phyloP scores from a whole-genome alignment of 1,140 invertebrate genomes.

The Philaenus spumarius region DNA sequence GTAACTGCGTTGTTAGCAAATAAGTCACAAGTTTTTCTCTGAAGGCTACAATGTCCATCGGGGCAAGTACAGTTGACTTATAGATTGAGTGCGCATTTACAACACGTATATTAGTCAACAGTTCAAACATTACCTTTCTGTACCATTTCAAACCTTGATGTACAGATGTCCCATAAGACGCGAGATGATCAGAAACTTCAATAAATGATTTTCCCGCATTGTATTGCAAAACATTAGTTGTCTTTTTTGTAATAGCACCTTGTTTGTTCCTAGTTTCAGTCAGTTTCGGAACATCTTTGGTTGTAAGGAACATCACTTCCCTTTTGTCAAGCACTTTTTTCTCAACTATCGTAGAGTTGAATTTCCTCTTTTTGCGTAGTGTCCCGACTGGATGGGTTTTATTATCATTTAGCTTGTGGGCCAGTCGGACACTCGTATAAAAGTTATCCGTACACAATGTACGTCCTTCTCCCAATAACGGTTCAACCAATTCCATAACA shows the following conservation, averaged over 20 bases:
- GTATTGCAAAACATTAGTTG: not conserved
- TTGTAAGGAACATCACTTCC: not conserved
- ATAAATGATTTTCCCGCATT: not conserved
- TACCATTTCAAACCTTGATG: not conserved
- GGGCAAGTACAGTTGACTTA: not conserved
- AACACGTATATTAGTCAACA: not conserved
- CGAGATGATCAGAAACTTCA: not conserved
- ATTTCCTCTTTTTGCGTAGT: constrained; percentile 15
- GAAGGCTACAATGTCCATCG: not conserved
- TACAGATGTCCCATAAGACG: not conserved
- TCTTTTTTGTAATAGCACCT: not conserved
- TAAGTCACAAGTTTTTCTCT: not conserved
- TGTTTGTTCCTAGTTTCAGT: not conserved
- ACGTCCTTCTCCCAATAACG: constrained; percentile 18
- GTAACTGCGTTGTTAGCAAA: not conserved
- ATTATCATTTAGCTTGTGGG: constrained; percentile 14
- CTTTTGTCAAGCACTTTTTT: no score
- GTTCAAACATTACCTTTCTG: not conserved
- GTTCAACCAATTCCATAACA: constrained; percentile 20
- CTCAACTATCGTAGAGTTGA: no score
- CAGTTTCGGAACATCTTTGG: not conserved
- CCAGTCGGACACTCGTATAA: constrained; percentile 23
- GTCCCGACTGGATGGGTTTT: constrained; percentile 23
- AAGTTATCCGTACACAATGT: constrained; percentile 23
- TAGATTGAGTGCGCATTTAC: not conserved